phyloP scores from a whole-genome alignment of 2,888 invertebrate genomes.

The Parnassius orleans region DNA sequence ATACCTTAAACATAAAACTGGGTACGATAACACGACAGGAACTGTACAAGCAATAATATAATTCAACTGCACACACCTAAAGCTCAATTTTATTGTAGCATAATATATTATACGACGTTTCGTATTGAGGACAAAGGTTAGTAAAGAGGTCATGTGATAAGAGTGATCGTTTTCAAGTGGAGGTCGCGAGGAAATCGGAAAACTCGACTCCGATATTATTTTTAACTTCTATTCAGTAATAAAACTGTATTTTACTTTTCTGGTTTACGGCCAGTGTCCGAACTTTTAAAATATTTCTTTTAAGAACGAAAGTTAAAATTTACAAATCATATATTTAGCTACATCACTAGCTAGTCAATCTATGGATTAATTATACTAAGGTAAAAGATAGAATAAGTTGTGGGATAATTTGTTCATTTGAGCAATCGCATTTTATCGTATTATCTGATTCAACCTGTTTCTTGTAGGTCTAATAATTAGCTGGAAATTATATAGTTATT shows the following conservation, averaged over 20 bases:
- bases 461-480: no score
- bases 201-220: conserved; percentile 40
- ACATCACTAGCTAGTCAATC: no score
- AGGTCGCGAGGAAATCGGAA: conserved; percentile 69
- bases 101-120: conserved; percentile 42
- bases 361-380: no score
- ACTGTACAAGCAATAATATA: conserved; percentile 34
- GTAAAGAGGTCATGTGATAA: conserved; percentile 76
- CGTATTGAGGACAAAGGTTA: conserved; percentile 42
- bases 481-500: no score
- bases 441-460: no score
- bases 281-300: no score
- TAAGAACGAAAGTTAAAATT: no score
- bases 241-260: background rate
- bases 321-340: no score
- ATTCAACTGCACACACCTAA: conserved; percentile 35
- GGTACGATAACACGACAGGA: conserved; percentile 51
- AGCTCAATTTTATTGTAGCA: conserved; percentile 33
- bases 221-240: conserved; percentile 21
- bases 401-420: no score
- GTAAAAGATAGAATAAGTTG: no score
- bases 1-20: conserved; percentile 60
- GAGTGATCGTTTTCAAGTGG: conserved; percentile 47
- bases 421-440: no score
- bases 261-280: no score